phyloP scores from a whole-genome alignment of 1,140 invertebrate genomes.

The Phocides pigmalion region DNA sequence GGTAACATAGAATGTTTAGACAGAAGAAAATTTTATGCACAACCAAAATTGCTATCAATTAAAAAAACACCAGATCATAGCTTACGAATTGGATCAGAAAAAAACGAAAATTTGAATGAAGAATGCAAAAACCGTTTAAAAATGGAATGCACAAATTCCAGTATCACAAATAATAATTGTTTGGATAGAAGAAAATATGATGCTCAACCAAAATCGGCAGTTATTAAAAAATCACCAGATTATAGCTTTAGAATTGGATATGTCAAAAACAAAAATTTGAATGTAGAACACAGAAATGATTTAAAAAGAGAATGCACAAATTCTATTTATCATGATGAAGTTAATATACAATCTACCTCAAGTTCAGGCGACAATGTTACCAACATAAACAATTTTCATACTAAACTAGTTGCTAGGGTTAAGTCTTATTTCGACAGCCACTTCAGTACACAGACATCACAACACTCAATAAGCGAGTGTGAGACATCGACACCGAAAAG shows the following conservation, averaged over 20 bases:
- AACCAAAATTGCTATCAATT: neutral
- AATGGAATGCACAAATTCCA: no score
- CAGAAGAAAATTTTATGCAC: conserved; percentile 14
- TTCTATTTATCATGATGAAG: neutral
- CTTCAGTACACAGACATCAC: conserved; percentile 59
- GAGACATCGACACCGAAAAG: conserved; percentile 50
- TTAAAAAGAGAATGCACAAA: neutral
- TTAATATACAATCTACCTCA: conserved; percentile 7
- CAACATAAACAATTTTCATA: conserved; percentile 26
- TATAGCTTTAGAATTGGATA: neutral
- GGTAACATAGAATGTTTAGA: neutral
- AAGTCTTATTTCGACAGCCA: conserved; percentile 64
- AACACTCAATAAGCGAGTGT: conserved; percentile 64
- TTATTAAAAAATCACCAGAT: neutral
- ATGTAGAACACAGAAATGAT: conserved; percentile 11
- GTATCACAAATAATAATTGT: no score
- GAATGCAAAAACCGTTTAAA: conserved; percentile 23
- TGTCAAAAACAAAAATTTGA: conserved; percentile 7
- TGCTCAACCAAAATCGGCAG: no score
- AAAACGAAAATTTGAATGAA: conserved; percentile 7
- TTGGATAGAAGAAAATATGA: conserved; percentile 13
- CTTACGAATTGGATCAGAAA: neutral
- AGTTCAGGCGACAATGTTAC: conserved; percentile 11
- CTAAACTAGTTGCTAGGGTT: conserved; percentile 51
- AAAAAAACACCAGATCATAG: neutral